Conservation (phyloP, 2,888 invertebrate species). For the Elmis aenea region DNA sequence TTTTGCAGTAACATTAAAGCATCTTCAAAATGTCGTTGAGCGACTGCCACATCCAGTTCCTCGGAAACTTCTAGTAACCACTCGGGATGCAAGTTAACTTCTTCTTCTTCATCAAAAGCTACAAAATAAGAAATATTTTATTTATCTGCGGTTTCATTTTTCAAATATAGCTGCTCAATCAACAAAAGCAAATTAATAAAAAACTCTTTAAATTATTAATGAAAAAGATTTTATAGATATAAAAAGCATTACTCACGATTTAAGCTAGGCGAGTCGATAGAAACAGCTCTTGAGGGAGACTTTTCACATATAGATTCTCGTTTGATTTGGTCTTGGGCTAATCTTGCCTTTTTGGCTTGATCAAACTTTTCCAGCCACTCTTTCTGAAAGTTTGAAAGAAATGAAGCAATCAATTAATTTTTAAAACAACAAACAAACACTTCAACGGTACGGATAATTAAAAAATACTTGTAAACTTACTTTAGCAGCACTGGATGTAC, state of each 20-base stretch:
- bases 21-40: conserved; percentile 92
- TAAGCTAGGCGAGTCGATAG: conserved; percentile 44
- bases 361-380: conserved; percentile 94
- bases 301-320: conserved; percentile 42
- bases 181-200: too few species aligned
- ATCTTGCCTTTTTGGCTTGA: conserved; percentile 76
- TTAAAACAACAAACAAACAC: conserved; percentile 2
- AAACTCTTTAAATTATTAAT: too few species aligned
- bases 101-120: conserved; percentile 47
- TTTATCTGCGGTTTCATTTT: too few species aligned
- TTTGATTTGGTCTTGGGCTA: conserved; percentile 57
- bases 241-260: conserved; percentile 47
- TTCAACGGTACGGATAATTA: too few species aligned
- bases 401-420: conserved; percentile 12
- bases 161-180: too few species aligned
- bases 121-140: conserved; percentile 12
- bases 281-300: conserved; percentile 47
- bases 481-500: conserved; percentile 64
- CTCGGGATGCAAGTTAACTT: conserved; percentile 56
- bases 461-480: conserved; percentile 32
- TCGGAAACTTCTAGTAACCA: conserved; percentile 91
- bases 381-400: conserved; percentile 61
- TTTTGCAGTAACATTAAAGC: conserved; percentile 78
- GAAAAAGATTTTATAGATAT: too few species aligned
- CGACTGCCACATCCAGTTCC: conserved; percentile 91